Conservation (phyloP, 2,797 vertebrate genomes). For the Poeciliopsis turneri region DNA sequence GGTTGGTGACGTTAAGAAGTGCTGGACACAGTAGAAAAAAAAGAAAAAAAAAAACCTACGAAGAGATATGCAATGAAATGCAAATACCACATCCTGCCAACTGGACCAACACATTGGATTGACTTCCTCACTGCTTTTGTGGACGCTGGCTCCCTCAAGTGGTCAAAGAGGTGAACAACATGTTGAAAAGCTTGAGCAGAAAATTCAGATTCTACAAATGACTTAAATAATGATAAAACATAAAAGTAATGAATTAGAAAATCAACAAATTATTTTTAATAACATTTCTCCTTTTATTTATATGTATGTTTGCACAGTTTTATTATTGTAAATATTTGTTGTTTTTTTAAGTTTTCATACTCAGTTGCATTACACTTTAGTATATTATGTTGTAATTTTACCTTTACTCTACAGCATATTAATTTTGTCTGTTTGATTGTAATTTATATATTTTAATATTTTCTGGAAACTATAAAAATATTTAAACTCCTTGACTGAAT, state of each 20-base stretch:
- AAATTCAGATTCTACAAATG: background rate
- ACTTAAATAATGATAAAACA: too few species aligned
- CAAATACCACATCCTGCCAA: background rate
- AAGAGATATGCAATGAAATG: background rate
- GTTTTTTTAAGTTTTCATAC: too few species aligned
- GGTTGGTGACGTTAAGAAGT: constrained; percentile 6
- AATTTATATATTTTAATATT: too few species aligned
- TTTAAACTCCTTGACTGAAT: background rate
- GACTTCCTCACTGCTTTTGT: background rate
- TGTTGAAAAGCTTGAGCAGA: background rate
- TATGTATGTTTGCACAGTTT: too few species aligned
- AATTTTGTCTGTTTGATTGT: too few species aligned
- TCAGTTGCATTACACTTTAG: too few species aligned
- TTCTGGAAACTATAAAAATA: background rate
- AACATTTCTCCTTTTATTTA: too few species aligned
- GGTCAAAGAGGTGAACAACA: constrained; percentile 15
- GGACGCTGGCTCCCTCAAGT: constrained; percentile 62
- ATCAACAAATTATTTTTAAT: too few species aligned
- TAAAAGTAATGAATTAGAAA: too few species aligned
- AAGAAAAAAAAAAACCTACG: background rate
- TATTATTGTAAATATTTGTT: too few species aligned
- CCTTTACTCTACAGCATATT: too few species aligned
- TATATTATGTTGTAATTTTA: too few species aligned
- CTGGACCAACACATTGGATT: background rate
- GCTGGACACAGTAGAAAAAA: background rate